A percentile compares a stretch with the other conserved stretches of the same genome.
phyloP scores from a whole-genome alignment of 2,113 vertebrate genomes.

The Actinemys pallida region DNA sequence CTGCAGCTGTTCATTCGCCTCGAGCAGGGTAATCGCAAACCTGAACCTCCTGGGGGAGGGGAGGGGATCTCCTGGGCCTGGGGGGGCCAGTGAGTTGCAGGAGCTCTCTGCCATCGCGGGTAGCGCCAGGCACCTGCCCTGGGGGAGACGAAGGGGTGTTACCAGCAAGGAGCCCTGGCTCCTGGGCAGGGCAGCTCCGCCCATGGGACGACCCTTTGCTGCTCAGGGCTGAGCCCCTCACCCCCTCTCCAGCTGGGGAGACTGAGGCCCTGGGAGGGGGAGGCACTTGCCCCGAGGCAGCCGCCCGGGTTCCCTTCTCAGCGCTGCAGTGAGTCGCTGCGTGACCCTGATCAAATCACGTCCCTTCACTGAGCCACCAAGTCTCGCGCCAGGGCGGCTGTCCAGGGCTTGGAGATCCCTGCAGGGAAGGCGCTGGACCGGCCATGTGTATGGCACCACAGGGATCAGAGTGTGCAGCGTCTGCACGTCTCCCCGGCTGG shows the following conservation, averaged over 20 bases:
- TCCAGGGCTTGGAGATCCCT: neutral
- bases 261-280: no score
- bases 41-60: neutral
- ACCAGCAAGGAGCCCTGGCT: accelerated
- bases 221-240: no score
- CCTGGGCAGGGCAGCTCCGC: accelerated
- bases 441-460: no score
- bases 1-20: neutral
- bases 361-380: no score
- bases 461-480: neutral
- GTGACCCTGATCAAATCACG: no score
- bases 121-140: no score
- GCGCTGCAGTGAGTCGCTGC: no score
- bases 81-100: neutral
- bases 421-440: neutral
- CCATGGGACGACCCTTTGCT: no score
- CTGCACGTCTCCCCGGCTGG: neutral
- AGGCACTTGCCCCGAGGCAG: no score
- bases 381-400: neutral
- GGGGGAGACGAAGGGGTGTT: neutral
- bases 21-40: neutral
- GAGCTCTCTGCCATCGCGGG: neutral
- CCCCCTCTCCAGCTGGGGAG: no score
- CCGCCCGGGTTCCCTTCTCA: no score
- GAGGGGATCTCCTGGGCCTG: neutral